Evolutionary conservation across 2,888 invertebrate species (phyloP).

Genomic region (Stenurella melanura): DNA sequence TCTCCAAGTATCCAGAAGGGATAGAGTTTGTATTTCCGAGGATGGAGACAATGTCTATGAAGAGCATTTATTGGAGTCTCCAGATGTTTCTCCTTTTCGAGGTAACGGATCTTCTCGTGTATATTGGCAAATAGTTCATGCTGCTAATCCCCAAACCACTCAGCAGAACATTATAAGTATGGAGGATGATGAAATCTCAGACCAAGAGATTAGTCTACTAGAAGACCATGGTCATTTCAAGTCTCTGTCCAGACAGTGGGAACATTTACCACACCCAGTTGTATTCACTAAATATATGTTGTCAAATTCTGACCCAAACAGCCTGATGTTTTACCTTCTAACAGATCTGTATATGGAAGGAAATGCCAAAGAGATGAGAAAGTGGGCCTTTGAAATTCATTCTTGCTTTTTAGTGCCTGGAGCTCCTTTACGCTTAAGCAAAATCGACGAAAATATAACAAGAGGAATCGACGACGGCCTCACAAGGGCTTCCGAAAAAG

Average conservation of each 20-base stretch:
- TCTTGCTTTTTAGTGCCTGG: slow-evolving; percentile 95
- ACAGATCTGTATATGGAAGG: slow-evolving; percentile 93
- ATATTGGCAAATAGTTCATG: slow-evolving; percentile 68
- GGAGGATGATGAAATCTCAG: slow-evolving; percentile 96
- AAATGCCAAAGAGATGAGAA: slow-evolving; percentile 91
- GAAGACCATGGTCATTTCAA: slow-evolving; percentile 94
- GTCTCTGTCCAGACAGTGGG: slow-evolving; percentile 86
- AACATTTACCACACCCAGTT: slow-evolving; percentile 92
- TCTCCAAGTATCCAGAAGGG: slow-evolving; percentile 67
- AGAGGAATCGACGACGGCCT: slow-evolving; percentile 93
- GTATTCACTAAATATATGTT: slow-evolving; percentile 95
- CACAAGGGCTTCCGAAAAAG: slow-evolving; percentile 89
- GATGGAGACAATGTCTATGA: slow-evolving; percentile 56
- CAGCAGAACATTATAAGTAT: slow-evolving; percentile 93
- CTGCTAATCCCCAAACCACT: slow-evolving; percentile 71
- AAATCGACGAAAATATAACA: slow-evolving; percentile 90
- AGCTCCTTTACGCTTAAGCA: slow-evolving; percentile 86
- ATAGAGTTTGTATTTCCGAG: slow-evolving; percentile 57
- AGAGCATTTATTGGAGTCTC: slow-evolving; percentile 67
- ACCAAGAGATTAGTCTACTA: slow-evolving; percentile 85
- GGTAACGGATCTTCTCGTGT: slow-evolving; percentile 58
- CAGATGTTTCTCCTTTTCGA: slow-evolving; percentile 69
- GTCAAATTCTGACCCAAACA: slow-evolving; percentile 84
- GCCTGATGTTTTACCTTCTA: slow-evolving; percentile 87
- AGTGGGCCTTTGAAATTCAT: slow-evolving; percentile 99